phyloP scores from a whole-genome alignment of 2,113 vertebrate genomes.

The Arenaria interpres region DNA sequence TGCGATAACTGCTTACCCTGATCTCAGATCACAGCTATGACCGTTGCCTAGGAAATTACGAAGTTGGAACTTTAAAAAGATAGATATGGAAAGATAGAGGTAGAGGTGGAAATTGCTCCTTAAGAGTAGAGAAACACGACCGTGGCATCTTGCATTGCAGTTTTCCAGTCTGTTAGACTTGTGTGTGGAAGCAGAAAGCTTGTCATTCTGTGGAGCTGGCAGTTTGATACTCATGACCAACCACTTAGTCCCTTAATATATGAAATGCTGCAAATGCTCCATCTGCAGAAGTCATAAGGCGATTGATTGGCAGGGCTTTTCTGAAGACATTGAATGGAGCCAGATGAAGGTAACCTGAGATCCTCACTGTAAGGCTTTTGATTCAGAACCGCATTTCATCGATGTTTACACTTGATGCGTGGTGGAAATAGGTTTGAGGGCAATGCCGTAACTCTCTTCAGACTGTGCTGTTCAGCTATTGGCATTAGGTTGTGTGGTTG shows the following conservation, averaged over 20 bases:
- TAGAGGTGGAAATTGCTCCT: not conserved
- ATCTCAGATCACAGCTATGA: not conserved
- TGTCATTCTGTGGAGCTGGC: not conserved
- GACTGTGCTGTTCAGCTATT: not conserved
- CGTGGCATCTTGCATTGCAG: not conserved
- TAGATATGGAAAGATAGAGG: not conserved
- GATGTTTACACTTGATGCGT: not conserved
- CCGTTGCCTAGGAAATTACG: not conserved
- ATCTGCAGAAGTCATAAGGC: not conserved
- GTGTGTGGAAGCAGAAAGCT: not conserved
- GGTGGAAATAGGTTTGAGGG: not conserved
- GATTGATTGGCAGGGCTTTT: not conserved
- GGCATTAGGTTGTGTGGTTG: not conserved
- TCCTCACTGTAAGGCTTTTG: not conserved
- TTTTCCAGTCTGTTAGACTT: not conserved
- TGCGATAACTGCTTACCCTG: not conserved
- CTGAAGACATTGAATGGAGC: not conserved
- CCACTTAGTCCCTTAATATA: not conserved
- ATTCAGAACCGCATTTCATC: not conserved
- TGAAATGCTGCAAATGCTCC: not conserved
- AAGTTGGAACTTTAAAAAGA: fast-evolving
- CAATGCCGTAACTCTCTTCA: not conserved
- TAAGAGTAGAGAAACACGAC: not conserved
- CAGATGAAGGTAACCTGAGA: not conserved
- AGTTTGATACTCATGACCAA: not conserved